Evolutionary conservation across 2,113 vertebrate genomes (phyloP).

Genomic region (Chlorodrepanis virens): DNA sequence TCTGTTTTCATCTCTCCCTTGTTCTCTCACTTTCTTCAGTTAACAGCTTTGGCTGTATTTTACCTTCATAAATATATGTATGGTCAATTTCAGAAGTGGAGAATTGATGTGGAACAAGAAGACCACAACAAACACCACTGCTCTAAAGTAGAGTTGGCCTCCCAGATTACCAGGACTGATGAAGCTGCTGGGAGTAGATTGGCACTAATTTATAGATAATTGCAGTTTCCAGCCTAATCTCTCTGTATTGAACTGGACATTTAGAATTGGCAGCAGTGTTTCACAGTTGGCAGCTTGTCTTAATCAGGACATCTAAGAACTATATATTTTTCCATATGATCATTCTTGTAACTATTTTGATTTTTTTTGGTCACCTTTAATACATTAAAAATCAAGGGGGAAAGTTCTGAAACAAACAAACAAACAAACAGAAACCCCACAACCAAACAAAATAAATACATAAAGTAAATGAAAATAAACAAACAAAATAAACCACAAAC

Average conservation of each 20-base stretch:
- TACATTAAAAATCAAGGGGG: background rate
- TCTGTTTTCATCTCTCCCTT: background rate
- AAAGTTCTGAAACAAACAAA: background rate
- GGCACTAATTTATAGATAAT: background rate
- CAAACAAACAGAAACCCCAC: background rate
- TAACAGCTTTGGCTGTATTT: background rate
- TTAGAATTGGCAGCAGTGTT: background rate
- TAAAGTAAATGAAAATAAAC: background rate
- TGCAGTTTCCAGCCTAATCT: background rate
- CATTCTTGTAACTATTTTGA: background rate
- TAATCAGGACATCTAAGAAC: background rate
- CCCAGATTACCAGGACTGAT: background rate
- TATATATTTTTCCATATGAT: background rate
- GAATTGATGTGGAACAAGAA: background rate
- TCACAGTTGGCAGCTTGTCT: background rate
- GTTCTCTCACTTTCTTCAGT: background rate
- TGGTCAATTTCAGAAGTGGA: background rate
- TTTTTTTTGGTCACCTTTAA: background rate
- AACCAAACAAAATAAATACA: background rate
- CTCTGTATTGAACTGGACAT: background rate
- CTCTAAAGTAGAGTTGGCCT: background rate
- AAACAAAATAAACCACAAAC: background rate
- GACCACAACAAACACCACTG: background rate
- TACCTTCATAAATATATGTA: background rate
- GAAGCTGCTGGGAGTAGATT: background rate